These are phyloP conservation scores for Barbus barbus DNA, from an alignment of 2,113 vertebrate species.

Conservation along the genomic window DNA sequence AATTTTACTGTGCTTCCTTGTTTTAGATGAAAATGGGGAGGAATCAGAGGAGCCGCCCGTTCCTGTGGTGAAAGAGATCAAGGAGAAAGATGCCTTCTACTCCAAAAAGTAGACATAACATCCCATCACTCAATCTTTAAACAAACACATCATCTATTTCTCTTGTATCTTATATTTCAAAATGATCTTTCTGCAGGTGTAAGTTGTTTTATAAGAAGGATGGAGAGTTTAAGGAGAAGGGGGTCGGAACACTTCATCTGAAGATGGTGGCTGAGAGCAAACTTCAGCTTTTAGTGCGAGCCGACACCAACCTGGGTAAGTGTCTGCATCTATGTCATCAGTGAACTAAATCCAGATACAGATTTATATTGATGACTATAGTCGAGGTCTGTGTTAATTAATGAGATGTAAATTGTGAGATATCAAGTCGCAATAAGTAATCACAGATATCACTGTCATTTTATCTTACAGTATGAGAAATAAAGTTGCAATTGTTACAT, in stretches of 20 bases:
- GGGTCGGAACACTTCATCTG: conserved; percentile 92
- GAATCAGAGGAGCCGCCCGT: conserved; percentile 90
- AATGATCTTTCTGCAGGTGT: conserved; percentile 76
- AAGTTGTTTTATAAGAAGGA: conserved; percentile 98
- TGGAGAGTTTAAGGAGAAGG: conserved; percentile 95
- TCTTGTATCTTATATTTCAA: background rate
- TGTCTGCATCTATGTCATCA: background rate
- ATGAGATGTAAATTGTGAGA: background rate
- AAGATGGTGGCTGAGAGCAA: conserved; percentile 82
- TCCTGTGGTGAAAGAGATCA: conserved; percentile 87
- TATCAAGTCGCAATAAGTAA: background rate
- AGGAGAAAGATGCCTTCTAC: conserved; percentile 94
- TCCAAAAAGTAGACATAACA: conserved; percentile 86
- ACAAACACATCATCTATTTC: background rate
- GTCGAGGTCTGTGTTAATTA: background rate
- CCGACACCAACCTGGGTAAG: conserved; percentile 95
- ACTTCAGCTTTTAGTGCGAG: conserved; percentile 88
- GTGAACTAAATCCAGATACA: background rate
- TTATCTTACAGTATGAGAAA: background rate
- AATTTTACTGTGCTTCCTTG: no score
- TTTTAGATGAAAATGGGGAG: conserved; percentile 74
- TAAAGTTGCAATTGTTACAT: background rate
- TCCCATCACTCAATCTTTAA: background rate
- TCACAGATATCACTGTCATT: background rate
- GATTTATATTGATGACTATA: background rate